Conservation (phyloP, 1,140 invertebrate species). For the Aphaenogaster floridana region DNA sequence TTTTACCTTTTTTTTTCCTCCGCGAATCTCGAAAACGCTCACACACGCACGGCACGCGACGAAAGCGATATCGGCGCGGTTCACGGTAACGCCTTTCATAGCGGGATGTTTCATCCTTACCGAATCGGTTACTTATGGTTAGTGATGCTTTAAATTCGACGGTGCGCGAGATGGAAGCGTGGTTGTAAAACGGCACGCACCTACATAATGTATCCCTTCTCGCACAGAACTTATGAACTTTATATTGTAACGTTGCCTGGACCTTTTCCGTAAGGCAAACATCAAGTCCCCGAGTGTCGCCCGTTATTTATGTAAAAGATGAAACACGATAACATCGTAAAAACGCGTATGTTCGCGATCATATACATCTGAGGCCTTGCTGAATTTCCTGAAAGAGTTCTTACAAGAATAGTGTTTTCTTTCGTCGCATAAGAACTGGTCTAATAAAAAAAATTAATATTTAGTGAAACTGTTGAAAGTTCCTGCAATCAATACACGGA, state of each 20-base stretch:
- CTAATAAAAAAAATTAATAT: not conserved
- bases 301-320: constrained; percentile 42
- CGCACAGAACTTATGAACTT: constrained; percentile 1
- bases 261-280: not conserved
- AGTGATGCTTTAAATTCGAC: constrained; percentile 31
- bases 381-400: not conserved
- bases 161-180: not conserved
- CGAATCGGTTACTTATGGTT: constrained; percentile 18
- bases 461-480: not conserved
- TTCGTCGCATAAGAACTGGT: not conserved
- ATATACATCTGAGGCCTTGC: not conserved
- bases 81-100: constrained; percentile 22
- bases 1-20: not conserved
- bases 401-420: not conserved
- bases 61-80: constrained; percentile 9
- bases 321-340: constrained; percentile 14
- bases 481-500: not conserved
- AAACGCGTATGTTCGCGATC: not conserved
- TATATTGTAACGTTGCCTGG: constrained; percentile 13
- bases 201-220: constrained; percentile 31
- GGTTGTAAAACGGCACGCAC: constrained; percentile 35
- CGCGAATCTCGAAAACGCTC: not conserved
- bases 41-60: constrained; percentile 27
- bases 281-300: not conserved
- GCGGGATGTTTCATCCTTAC: constrained; percentile 3